Base-by-base conservation (phyloP, 2,888 invertebrate species). In the Eulithis testata region DNA sequence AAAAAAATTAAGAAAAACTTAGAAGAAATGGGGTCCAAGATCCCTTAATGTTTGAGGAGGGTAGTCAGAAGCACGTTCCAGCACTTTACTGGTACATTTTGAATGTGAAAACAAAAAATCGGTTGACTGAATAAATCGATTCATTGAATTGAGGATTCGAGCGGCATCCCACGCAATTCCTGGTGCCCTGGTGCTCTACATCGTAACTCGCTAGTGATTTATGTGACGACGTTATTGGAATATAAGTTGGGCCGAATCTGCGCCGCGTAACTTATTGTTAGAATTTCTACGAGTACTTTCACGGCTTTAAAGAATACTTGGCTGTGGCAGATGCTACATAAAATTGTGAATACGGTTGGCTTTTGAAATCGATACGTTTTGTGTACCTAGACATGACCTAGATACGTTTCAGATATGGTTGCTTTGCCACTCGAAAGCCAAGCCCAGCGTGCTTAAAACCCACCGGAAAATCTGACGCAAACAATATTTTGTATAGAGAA, bases 211-310 rank as follows among this genome's bases (percentile, higher is more conserved):
- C 64, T 9, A 57, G 63, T 70, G 72, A 73, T 70, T 73, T 70
- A 73, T 64, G 63, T 50, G 64, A 51, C 54, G 60, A 66, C 70
- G 62, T 57, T 69, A 73, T 73, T 68, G 70, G 61, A 69, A 66
- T 67, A 63, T 57, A 67, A 67, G 60, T 52, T 40, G 44, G 55
- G 54, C 53, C 27, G 40, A n/a, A 53, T 44, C 47, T 59, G 55
- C 31, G 62, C 51, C 52, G 11, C 65, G 60, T 50, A 44, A 56
- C 58, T 43, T 50, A 59, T 31, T 51, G 58, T 51, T 12, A 31
- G 27, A 44, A 44, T 51, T 59, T 51, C 21, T 21, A 49, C 49
- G 49, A 49, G 49, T 21, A 49, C n/a, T 49, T 47, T 47, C 3
- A 47, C 7, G 7, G 2, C 8, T 8, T 9, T 40, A 40, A 5